These are phyloP conservation scores for Ectobius pallidus DNA, from an alignment of 2,888 invertebrate species.

Conservation along the genomic window DNA sequence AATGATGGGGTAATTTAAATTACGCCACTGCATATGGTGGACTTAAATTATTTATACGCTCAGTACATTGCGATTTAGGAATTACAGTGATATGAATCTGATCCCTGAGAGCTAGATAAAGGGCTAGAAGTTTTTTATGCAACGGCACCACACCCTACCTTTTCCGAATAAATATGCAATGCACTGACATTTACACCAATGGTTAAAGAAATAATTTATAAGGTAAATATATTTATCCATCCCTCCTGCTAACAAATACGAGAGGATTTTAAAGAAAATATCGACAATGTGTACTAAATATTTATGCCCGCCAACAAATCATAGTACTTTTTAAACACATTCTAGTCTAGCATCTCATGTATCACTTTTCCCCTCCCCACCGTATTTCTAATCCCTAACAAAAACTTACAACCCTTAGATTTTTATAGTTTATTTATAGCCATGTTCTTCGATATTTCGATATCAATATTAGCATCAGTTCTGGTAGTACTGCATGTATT, in stretches of 20 bases:
- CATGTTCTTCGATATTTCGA: conserved; percentile 19
- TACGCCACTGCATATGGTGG: too few relatives aligned
- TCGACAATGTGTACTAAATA: not conserved
- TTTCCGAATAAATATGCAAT: too few relatives aligned
- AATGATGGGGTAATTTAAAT: too few relatives aligned
- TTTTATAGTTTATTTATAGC: conserved; percentile 26
- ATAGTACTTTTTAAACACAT: not conserved
- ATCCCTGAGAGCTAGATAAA: too few relatives aligned
- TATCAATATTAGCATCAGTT: conserved; percentile 14
- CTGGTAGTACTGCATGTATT: not conserved
- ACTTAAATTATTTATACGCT: too few relatives aligned
- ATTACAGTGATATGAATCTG: too few relatives aligned
- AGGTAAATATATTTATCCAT: not conserved
- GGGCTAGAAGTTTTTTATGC: too few relatives aligned
- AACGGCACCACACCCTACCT: too few relatives aligned
- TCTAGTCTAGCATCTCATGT: conserved; percentile 1
- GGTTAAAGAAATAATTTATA: too few relatives aligned
- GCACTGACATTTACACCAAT: too few relatives aligned
- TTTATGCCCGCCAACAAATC: conserved; percentile 23
- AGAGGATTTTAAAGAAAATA: not conserved
- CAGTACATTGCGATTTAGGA: too few relatives aligned
- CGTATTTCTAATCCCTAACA: conserved; percentile 23
- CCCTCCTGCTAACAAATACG: not conserved
- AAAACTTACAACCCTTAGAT: conserved; percentile 26
- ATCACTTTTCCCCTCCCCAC: not conserved